phyloP scores from a whole-genome alignment of 1,140 invertebrate species.

The Drosophila arawakana region DNA sequence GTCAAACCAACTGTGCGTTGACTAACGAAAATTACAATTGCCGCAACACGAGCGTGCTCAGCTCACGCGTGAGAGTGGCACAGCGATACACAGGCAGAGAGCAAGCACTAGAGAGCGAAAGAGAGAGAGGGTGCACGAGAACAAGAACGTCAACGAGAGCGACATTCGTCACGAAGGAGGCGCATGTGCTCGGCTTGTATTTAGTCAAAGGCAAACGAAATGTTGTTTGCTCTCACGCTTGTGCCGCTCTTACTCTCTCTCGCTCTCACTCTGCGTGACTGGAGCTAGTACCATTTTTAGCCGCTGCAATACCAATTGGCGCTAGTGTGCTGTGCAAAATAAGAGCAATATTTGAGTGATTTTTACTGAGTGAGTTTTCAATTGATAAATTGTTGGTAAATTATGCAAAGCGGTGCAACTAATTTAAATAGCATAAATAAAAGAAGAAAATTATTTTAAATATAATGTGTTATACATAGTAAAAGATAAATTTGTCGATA shows the following conservation, averaged over 20 bases:
- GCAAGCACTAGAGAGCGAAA: no score
- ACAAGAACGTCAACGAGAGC: slow-evolving; percentile 1
- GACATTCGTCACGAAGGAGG: slow-evolving; percentile 26
- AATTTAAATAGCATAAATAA: slow-evolving; percentile 1
- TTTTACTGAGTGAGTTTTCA: neutral
- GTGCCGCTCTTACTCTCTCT: slow-evolving; percentile 17
- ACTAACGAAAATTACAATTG: slow-evolving; percentile 15
- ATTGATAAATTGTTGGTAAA: slow-evolving; percentile 14
- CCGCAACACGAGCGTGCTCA: neutral
- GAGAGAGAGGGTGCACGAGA: neutral
- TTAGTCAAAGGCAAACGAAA: neutral
- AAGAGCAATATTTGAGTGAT: slow-evolving; percentile 27
- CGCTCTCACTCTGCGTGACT: slow-evolving; percentile 2
- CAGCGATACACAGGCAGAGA: neutral
- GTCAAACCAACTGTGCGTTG: slow-evolving; percentile 29
- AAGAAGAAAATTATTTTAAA: neutral
- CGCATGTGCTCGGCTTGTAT: slow-evolving; percentile 37
- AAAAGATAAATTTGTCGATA: no score
- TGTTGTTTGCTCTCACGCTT: neutral
- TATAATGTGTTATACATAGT: neutral
- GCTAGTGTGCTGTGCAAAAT: slow-evolving; percentile 39
- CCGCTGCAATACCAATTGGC: slow-evolving; percentile 47
- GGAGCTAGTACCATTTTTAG: slow-evolving; percentile 40
- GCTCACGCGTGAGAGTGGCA: neutral
- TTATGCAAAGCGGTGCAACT: neutral